Evolutionary conservation across 2,888 invertebrate species (phyloP).

Genomic region (Aphidius colemani): DNA sequence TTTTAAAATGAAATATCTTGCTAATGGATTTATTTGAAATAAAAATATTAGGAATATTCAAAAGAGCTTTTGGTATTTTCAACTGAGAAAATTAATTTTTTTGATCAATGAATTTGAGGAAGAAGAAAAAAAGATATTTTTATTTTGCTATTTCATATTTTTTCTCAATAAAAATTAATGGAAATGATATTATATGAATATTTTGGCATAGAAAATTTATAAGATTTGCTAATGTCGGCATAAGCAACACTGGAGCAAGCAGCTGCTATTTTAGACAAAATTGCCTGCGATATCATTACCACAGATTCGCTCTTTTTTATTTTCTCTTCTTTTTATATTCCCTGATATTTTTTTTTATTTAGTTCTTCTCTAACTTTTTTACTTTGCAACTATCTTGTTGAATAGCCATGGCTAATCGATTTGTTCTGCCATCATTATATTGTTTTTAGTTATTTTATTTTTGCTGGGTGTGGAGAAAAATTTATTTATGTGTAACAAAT

Average conservation of each 20-base stretch:
- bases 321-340: not conserved
- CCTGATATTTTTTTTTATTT: not conserved
- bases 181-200: slow-evolving; percentile 23
- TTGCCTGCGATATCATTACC: slow-evolving; percentile 43
- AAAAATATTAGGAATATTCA: too few species aligned
- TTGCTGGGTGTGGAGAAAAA: not conserved
- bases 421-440: slow-evolving; percentile 4
- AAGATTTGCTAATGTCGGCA: slow-evolving; percentile 29
- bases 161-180: too few species aligned
- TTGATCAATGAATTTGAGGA: too few species aligned
- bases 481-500: slow-evolving; percentile 12
- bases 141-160: too few species aligned
- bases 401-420: slow-evolving; percentile 26
- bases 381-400: slow-evolving; percentile 15
- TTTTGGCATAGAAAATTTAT: slow-evolving; percentile 16
- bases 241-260: slow-evolving; percentile 23
- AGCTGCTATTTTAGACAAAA: slow-evolving; percentile 45
- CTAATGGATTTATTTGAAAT: too few species aligned
- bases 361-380: not conserved
- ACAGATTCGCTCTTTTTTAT: slow-evolving; percentile 18
- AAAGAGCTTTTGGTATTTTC: too few species aligned
- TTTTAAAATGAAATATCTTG: too few species aligned
- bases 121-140: too few species aligned
- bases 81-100: too few species aligned
- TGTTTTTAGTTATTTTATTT: too few species aligned